Evolutionary conservation across 2,888 invertebrate genomes (phyloP), one percentile per base, ranked within the genome.

Genomic region (Autographa gamma): DNA sequence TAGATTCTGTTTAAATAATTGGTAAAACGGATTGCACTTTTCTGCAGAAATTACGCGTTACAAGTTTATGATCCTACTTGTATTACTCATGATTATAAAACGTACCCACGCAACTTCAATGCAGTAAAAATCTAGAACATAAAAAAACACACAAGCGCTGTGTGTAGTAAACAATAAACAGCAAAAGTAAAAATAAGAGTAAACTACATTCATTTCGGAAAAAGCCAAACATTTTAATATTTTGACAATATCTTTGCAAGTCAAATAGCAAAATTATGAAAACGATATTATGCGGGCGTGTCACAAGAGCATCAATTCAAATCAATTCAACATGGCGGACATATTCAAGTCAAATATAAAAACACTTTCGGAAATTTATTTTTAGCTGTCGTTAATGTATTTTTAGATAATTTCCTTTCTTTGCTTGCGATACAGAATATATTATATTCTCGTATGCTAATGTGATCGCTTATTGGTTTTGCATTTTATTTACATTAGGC

Each of bases 241-340:
- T 56, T 19, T 56, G 13, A 9, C 19, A 19, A 25, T 25, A 13
- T 41, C 19, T 74, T 72, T 75, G 70, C 41, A 65, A 79, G 60
- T 81, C 73, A 59, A 68, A 72, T 0, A 18, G 14, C 25, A 38
- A 73, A 71, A 74, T 74, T 48, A 63, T 66, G 16, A 54, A 69
- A 58, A 19, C 60, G 67, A 58, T 56, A 65, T 77, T 65, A 66
- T 64, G 65, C 63, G 60, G 43, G 56, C 38, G 34, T 58, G 19
- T 56, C 64, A 62, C 34, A 69, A 62, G 31, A 52, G 61, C 62
- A 74, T 71, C 41, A 64, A 83, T 83, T 78, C 70, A 68, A 61
- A 80, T 78, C 19, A 41, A 80, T 73, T 71, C 65, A 43, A 73
- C 38, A 61, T 60, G 67, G 32, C 43, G 71, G 70, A 83, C 73